A percentile compares a stretch with the other conserved stretches of the same genome.
Evolutionary conservation across 1,140 invertebrate genomes (phyloP).

Genomic region (Ptiloglossa arizonensis): DNA sequence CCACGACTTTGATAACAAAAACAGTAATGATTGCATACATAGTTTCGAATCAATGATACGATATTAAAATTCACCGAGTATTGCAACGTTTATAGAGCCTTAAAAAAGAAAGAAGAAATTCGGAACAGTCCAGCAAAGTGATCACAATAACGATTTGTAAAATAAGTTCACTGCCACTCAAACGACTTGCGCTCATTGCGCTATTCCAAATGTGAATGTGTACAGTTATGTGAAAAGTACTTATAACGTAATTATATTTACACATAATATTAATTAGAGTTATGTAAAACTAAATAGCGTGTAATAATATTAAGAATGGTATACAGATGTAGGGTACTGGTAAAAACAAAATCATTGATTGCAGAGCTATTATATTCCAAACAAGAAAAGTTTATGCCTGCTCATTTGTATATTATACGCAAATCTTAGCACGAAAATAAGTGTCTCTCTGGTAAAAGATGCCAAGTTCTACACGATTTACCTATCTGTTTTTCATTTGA

Average conservation of each 20-base stretch:
- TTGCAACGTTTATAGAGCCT: slow-evolving; percentile 61
- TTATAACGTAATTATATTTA: slow-evolving; percentile 73
- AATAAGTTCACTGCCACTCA: slow-evolving; percentile 77
- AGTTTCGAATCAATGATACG: slow-evolving; percentile 65
- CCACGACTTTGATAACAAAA: slow-evolving; percentile 60
- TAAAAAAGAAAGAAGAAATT: slow-evolving; percentile 57
- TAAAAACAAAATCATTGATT: slow-evolving; percentile 56
- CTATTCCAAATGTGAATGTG: slow-evolving; percentile 74
- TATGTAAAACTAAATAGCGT: slow-evolving; percentile 72
- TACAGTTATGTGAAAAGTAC: slow-evolving; percentile 74
- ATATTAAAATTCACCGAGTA: slow-evolving; percentile 62
- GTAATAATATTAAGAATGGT: slow-evolving; percentile 69
- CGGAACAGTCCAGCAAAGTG: slow-evolving; percentile 65
- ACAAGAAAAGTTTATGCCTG: slow-evolving; percentile 55
- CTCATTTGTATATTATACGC: slow-evolving; percentile 63
- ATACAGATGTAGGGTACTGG: slow-evolving; percentile 68
- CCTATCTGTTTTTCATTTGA: slow-evolving; percentile 1
- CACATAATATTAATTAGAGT: slow-evolving; percentile 71
- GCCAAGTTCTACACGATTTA: slow-evolving; percentile 36
- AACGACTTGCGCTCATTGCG: slow-evolving; percentile 70
- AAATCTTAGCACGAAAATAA: slow-evolving; percentile 58
- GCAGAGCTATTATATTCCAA: slow-evolving; percentile 56
- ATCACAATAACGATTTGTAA: slow-evolving; percentile 73
- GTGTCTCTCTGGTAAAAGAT: slow-evolving; percentile 47
- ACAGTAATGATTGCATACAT: slow-evolving; percentile 65